Conservation (phyloP, 30 jellyfish, hydroid and myxozoan genomes). For the Pseudorhiza aurosa region DNA sequence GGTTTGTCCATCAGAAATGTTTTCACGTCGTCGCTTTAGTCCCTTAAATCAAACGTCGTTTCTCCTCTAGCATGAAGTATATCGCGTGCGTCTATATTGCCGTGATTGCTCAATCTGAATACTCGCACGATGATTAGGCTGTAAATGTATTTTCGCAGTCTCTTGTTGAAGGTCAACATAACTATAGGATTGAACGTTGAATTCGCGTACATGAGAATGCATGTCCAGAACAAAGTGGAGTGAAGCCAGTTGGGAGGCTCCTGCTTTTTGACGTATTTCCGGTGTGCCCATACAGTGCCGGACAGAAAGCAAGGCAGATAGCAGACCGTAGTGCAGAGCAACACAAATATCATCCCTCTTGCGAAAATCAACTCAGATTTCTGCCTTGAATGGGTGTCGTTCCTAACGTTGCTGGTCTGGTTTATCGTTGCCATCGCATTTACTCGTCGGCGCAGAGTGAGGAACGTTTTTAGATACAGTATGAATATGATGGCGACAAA, state of each 20-base stretch:
- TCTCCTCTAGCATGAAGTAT: not conserved
- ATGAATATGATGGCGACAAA: constrained; percentile 25
- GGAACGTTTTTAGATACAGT: constrained; percentile 32
- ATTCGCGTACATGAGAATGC: constrained; percentile 52
- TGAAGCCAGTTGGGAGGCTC: constrained; percentile 47
- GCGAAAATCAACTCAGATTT: constrained; percentile 48
- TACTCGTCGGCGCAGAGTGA: constrained; percentile 17
- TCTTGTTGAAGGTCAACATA: constrained; percentile 44
- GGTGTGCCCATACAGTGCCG: constrained; percentile 57
- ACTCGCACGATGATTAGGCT: not conserved
- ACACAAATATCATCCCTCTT: constrained; percentile 55
- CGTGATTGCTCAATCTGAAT: not conserved
- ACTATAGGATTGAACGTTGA: constrained; percentile 58
- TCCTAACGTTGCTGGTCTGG: not conserved
- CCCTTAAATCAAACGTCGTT: too few species aligned
- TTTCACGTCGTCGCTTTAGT: too few species aligned
- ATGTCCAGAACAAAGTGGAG: constrained; percentile 48
- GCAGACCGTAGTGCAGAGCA: constrained; percentile 20
- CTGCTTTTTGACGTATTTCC: constrained; percentile 32
- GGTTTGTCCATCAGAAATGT: too few species aligned
- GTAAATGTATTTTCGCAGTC: constrained; percentile 8
- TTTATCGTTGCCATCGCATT: constrained; percentile 1
- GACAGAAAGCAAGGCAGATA: constrained; percentile 56
- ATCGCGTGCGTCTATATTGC: not conserved
- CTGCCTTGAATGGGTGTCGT: constrained; percentile 1